phyloP scores from a whole-genome alignment of 2,113 vertebrate genomes.

The Enhydra lutris region DNA sequence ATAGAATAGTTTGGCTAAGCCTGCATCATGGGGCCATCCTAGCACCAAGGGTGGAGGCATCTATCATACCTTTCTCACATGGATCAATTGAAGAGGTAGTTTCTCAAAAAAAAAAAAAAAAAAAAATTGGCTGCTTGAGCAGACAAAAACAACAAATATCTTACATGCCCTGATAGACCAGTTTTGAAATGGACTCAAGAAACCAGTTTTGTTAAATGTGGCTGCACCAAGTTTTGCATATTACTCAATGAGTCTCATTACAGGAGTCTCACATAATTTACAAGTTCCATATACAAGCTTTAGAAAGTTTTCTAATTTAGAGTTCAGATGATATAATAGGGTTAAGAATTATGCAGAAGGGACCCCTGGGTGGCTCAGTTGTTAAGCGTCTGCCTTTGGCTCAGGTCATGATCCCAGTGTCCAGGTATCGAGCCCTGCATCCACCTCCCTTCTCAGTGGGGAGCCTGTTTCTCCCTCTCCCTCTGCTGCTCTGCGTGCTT shows the following conservation, averaged over 20 bases:
- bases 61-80: not conserved
- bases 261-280: not conserved
- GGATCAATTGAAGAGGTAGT: not conserved
- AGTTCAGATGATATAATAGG: not conserved
- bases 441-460: too few species aligned
- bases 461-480: too few species aligned
- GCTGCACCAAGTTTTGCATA: not conserved
- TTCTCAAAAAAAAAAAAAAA: conserved; percentile 1
- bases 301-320: not conserved
- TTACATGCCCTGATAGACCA: not conserved
- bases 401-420: too few species aligned
- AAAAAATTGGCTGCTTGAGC: not conserved
- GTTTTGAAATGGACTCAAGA: not conserved
- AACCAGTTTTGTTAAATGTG: not conserved
- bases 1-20: not conserved
- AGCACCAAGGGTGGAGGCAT: not conserved
- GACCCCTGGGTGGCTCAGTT: too few species aligned
- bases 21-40: not conserved
- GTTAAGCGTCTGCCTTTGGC: too few species aligned
- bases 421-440: too few species aligned
- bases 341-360: not conserved
- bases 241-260: not conserved
- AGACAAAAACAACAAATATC: not conserved
- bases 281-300: not conserved
- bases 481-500: too few species aligned